Conservation (phyloP, 64 coral and sea anemone genomes). For the Pachyseris speciosa region DNA sequence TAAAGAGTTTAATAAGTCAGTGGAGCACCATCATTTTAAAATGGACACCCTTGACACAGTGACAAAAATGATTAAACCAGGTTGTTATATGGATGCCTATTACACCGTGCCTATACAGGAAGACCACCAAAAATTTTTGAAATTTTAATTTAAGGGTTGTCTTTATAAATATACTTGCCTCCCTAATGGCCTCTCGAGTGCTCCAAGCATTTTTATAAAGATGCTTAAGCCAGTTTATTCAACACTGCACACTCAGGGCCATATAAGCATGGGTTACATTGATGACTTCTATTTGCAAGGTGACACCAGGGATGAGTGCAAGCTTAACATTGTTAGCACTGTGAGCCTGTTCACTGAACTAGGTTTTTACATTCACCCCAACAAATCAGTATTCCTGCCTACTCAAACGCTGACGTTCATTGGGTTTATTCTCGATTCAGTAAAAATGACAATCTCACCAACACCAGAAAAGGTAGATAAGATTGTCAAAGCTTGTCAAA, state of each 20-base stretch:
- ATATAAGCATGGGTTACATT: constrained; percentile 39
- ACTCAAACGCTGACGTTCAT: constrained; percentile 58
- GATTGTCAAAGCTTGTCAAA: constrained; percentile 11
- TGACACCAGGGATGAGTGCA: constrained; percentile 41
- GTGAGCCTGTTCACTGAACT: constrained; percentile 36
- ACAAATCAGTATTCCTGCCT: constrained; percentile 62
- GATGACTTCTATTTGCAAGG: constrained; percentile 76
- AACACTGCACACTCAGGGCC: not conserved
- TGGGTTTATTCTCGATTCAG: constrained; percentile 67
- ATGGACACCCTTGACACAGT: not conserved
- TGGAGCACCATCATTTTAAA: constrained; percentile 12
- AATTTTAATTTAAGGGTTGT: not conserved
- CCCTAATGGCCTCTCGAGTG: constrained; percentile 34
- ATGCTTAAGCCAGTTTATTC: constrained; percentile 14
- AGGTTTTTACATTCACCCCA: constrained; percentile 66
- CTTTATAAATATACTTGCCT: constrained; percentile 25
- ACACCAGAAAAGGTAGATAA: constrained; percentile 51
- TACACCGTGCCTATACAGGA: not conserved
- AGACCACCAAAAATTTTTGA: not conserved
- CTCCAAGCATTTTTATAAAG: constrained; percentile 13
- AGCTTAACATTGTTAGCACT: constrained; percentile 54
- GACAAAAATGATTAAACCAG: not conserved
- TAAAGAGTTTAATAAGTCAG: constrained; percentile 16
- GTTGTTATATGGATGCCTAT: constrained; percentile 31
- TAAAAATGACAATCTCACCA: constrained; percentile 58